Evolutionary conservation across 1,140 invertebrate species (phyloP).

Genomic region (Heliothis virescens): DNA sequence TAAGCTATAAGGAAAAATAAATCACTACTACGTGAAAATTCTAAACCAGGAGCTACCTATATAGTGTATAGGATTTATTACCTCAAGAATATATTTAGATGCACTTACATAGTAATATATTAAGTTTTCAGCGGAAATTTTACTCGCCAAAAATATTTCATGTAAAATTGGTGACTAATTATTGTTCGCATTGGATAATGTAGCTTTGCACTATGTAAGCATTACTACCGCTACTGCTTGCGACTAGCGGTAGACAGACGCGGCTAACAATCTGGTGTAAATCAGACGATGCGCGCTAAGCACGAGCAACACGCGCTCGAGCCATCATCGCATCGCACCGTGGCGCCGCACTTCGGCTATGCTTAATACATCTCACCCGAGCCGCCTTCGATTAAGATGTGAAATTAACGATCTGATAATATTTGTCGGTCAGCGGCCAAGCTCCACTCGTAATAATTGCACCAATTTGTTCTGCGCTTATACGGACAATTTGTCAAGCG

Average conservation of each 20-base stretch:
- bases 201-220: slow-evolving; percentile 25
- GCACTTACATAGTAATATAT: slow-evolving; percentile 23
- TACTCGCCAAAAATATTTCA: slow-evolving; percentile 5
- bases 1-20: slow-evolving; percentile 37
- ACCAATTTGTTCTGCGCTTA: slow-evolving; percentile 84
- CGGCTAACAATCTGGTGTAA: slow-evolving; percentile 37
- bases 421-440: slow-evolving; percentile 82
- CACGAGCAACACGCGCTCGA: slow-evolving; percentile 3
- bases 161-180: slow-evolving; percentile 15
- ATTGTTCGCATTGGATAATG: slow-evolving; percentile 12
- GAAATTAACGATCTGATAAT: slow-evolving; percentile 86
- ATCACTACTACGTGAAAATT: slow-evolving; percentile 28
- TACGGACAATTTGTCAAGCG: slow-evolving; percentile 84
- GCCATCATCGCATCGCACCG: slow-evolving; percentile 45
- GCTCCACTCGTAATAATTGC: slow-evolving; percentile 81
- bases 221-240: slow-evolving; percentile 24
- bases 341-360: slow-evolving; percentile 67
- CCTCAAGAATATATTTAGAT: slow-evolving; percentile 13
- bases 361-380: slow-evolving; percentile 65
- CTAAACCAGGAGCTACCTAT: not conserved
- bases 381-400: slow-evolving; percentile 78
- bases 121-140: slow-evolving; percentile 13
- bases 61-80: slow-evolving; percentile 28
- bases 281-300: slow-evolving; percentile 8
- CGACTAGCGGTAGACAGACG: slow-evolving; percentile 22